A percentile compares a stretch with the other conserved stretches of the same genome.
Evolutionary conservation across 2,797 vertebrate genomes (phyloP).

Genomic region (Buceros bicornis): DNA sequence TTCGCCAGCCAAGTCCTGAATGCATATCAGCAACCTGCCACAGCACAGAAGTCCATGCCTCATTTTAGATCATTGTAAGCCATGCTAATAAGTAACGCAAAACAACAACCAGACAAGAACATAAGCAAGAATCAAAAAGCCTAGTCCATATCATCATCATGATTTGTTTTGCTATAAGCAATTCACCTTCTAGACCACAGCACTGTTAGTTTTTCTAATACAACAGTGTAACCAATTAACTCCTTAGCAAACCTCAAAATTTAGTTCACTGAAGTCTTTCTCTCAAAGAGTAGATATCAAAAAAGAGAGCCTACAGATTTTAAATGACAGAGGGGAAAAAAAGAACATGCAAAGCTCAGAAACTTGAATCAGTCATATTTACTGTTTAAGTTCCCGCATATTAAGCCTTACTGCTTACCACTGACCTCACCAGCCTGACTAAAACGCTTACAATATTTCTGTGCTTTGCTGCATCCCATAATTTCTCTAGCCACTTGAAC

Average conservation of each 20-base stretch:
- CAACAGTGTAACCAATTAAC: neutral
- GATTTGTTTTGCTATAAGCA: neutral
- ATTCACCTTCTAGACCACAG: neutral
- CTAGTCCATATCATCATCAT: neutral
- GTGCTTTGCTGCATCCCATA: conserved; percentile 33
- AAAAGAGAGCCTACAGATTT: neutral
- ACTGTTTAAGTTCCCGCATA: neutral
- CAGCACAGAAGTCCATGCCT: neutral
- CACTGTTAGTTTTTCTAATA: neutral
- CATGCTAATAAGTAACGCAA: neutral
- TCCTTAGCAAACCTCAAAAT: neutral
- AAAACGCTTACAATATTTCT: conserved; percentile 1
- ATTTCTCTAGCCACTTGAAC: conserved; percentile 73
- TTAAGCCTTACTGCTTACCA: neutral
- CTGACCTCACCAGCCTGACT: neutral
- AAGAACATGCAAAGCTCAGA: neutral
- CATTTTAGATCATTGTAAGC: neutral
- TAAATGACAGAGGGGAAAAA: neutral
- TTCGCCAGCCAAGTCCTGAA: neutral
- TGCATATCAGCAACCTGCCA: neutral
- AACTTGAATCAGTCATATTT: neutral
- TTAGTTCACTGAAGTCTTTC: neutral
- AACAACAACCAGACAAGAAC: neutral
- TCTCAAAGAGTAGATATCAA: neutral
- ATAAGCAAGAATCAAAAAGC: neutral